These are phyloP conservation scores for Catocala sponsa DNA, from an alignment of 2,888 invertebrate species.

Conservation along the genomic window DNA sequence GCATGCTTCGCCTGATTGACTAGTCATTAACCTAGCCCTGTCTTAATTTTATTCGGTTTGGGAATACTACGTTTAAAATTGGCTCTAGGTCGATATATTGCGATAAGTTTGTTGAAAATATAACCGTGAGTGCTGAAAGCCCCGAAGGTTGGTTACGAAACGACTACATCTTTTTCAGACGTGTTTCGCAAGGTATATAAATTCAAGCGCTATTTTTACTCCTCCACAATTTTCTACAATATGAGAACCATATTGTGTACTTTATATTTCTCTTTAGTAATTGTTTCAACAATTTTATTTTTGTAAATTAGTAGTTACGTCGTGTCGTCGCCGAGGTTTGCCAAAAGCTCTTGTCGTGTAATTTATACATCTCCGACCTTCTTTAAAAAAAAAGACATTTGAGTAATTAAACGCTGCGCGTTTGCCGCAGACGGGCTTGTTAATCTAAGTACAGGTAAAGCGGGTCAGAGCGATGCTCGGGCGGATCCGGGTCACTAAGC, in stretches of 20 bases:
- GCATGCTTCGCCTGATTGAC: slow-evolving; percentile 59
- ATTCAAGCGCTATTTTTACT: slow-evolving; percentile 1
- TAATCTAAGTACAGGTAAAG: slow-evolving; percentile 59
- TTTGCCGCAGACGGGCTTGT: slow-evolving; percentile 14
- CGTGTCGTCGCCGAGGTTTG: not conserved
- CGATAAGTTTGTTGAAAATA: slow-evolving; percentile 11
- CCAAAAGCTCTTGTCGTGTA: slow-evolving; percentile 3
- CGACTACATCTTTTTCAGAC: slow-evolving; percentile 9
- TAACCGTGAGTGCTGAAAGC: slow-evolving; percentile 23
- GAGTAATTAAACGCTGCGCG: slow-evolving; percentile 2
- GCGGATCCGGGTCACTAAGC: slow-evolving; percentile 75
- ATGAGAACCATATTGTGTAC: not conserved
- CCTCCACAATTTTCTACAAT: slow-evolving; percentile 4
- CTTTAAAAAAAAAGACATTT: not conserved
- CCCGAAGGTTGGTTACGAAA: slow-evolving; percentile 24
- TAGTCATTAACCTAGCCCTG: slow-evolving; percentile 32
- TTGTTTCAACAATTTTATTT: slow-evolving; percentile 1
- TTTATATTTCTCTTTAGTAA: not conserved
- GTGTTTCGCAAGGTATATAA: slow-evolving; percentile 15
- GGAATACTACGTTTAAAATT: slow-evolving; percentile 2
- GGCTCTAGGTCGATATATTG: slow-evolving; percentile 23
- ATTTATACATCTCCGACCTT: slow-evolving; percentile 9
- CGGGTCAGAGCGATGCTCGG: slow-evolving; percentile 60
- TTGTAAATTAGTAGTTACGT: slow-evolving; percentile 1
- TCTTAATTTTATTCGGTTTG: slow-evolving; percentile 26